Conservation (phyloP, 2,888 invertebrate species). For the Julus scanicus region DNA sequence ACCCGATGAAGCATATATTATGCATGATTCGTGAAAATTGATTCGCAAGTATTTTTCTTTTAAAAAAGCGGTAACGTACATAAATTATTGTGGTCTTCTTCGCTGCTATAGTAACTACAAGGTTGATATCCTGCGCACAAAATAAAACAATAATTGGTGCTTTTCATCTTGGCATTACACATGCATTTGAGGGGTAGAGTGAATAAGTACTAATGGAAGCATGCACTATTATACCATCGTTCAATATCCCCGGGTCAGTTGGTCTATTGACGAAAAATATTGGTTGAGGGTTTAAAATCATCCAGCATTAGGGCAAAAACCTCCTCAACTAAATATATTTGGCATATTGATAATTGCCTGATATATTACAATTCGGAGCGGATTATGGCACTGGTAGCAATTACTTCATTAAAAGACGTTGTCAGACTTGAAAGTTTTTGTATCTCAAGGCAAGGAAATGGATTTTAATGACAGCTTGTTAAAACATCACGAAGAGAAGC, state of each 20-base stretch:
- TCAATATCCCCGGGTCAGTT: background rate
- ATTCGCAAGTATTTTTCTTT: background rate
- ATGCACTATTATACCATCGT: background rate
- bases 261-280: background rate
- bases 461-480: too few species aligned
- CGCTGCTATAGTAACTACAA: constrained; percentile 5
- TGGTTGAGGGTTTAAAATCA: background rate
- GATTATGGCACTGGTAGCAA: background rate
- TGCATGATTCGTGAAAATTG: constrained; percentile 3
- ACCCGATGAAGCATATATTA: background rate
- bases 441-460: background rate
- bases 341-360: background rate
- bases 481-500: too few species aligned
- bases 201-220: background rate
- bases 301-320: background rate
- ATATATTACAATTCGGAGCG: background rate
- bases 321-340: background rate
- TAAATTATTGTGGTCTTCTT: background rate
- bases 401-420: background rate
- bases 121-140: background rate
- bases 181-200: constrained; percentile 5
- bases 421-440: background rate
- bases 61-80: background rate
- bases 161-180: background rate
- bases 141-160: constrained; percentile 24